Evolutionary conservation across 2,888 invertebrate species (phyloP).

Genomic region (Allacma fusca): DNA sequence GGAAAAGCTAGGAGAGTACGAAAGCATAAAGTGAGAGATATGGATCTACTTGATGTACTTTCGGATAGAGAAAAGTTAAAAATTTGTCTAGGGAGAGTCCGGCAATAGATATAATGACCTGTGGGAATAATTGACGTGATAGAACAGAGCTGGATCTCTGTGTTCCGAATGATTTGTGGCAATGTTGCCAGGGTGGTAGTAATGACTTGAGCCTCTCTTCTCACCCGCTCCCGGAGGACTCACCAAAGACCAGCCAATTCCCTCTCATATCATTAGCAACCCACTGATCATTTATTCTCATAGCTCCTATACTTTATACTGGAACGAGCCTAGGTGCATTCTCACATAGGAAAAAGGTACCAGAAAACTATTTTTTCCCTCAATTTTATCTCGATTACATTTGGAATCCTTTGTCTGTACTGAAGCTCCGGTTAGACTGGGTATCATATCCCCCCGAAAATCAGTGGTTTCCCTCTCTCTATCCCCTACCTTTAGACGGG

Average conservation of each 20-base stretch:
- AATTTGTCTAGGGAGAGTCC: slow-evolving; percentile 54
- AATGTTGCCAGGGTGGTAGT: slow-evolving; percentile 44
- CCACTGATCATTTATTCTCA: slow-evolving; percentile 44
- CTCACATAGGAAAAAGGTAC: not conserved
- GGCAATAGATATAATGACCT: slow-evolving; percentile 60
- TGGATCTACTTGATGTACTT: slow-evolving; percentile 47
- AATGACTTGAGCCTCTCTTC: slow-evolving; percentile 45
- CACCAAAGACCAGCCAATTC: slow-evolving; percentile 57
- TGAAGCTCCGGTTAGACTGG: not conserved
- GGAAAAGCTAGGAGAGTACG: slow-evolving; percentile 30
- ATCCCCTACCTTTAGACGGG: not conserved
- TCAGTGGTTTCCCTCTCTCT: not conserved
- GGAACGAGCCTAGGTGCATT: not conserved
- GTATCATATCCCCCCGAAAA: not conserved
- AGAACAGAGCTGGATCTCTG: slow-evolving; percentile 43
- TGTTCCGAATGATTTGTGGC: slow-evolving; percentile 53
- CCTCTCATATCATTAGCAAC: slow-evolving; percentile 61
- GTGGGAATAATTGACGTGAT: slow-evolving; percentile 60
- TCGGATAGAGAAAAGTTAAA: slow-evolving; percentile 50
- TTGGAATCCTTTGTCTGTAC: not conserved
- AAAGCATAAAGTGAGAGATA: slow-evolving; percentile 44
- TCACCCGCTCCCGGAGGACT: slow-evolving; percentile 46
- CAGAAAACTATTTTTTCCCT: slow-evolving; percentile 27
- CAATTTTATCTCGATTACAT: slow-evolving; percentile 33
- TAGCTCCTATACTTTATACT: slow-evolving; percentile 22